Percentiles rank a stretch among this genome's conserved stretches.
Evolutionary conservation across 64 coral and sea anemone genomes (phyloP).

Genomic region (Montipora cactus): DNA sequence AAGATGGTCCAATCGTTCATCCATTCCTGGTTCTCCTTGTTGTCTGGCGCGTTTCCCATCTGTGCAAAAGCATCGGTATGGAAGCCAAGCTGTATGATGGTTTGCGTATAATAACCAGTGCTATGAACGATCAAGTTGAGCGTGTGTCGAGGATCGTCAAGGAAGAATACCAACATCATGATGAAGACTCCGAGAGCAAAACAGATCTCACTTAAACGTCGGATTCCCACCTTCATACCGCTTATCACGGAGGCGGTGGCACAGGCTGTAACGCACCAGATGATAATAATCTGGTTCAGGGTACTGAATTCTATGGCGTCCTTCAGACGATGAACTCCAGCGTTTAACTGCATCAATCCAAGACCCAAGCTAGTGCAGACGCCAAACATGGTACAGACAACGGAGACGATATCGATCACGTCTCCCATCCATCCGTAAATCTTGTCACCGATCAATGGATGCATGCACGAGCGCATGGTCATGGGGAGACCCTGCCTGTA

Average conservation of each 20-base stretch:
- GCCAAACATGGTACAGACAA: slow-evolving; percentile 83
- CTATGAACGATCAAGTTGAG: slow-evolving; percentile 66
- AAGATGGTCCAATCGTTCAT: slow-evolving; percentile 75
- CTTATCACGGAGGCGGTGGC: slow-evolving; percentile 60
- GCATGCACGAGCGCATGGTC: slow-evolving; percentile 84
- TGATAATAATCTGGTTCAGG: slow-evolving; percentile 61
- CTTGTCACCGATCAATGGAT: slow-evolving; percentile 81
- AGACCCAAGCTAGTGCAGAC: slow-evolving; percentile 81
- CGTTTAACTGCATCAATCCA: slow-evolving; percentile 64
- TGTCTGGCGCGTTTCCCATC: slow-evolving; percentile 60
- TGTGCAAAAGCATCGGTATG: slow-evolving; percentile 77
- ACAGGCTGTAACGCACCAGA: slow-evolving; percentile 59
- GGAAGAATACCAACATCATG: slow-evolving; percentile 48
- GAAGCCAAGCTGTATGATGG: slow-evolving; percentile 57
- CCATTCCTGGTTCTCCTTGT: slow-evolving; percentile 31
- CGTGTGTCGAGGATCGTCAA: slow-evolving; percentile 45
- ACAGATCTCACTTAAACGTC: slow-evolving; percentile 69
- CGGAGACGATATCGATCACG: slow-evolving; percentile 66
- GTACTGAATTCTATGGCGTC: slow-evolving; percentile 8
- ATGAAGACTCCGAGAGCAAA: slow-evolving; percentile 56
- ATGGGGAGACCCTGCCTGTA: slow-evolving; percentile 67
- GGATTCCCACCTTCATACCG: slow-evolving; percentile 67
- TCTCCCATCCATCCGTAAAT: slow-evolving; percentile 75
- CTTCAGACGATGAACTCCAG: slow-evolving; percentile 55
- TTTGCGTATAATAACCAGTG: slow-evolving; percentile 63